Percentiles rank a stretch among this genome's conserved stretches.
Conservation (phyloP, 2,113 vertebrate genomes). For the Ailurus styani region DNA sequence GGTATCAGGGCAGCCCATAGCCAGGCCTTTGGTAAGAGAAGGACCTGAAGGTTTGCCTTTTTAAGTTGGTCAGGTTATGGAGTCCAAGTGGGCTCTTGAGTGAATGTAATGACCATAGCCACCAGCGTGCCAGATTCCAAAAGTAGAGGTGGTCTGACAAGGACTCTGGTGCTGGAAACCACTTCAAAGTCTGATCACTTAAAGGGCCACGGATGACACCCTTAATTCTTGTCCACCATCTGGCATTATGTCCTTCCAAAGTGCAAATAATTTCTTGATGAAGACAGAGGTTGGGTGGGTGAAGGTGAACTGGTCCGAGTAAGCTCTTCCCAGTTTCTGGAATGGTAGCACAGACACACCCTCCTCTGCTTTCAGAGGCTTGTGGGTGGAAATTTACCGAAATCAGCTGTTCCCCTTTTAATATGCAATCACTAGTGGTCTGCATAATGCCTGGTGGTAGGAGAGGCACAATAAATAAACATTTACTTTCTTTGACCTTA, state of each 20-base stretch:
- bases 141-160: neutral
- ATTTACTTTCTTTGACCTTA: no score
- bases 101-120: neutral
- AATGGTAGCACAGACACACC: neutral
- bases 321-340: neutral
- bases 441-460: neutral
- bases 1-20: neutral
- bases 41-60: neutral
- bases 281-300: neutral
- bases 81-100: neutral
- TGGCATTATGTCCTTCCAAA: neutral
- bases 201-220: neutral
- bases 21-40: neutral
- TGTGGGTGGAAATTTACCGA: neutral
- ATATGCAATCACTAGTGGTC: neutral
- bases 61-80: neutral
- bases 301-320: neutral
- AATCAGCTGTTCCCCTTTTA: neutral
- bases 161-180: neutral
- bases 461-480: neutral
- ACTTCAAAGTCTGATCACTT: neutral
- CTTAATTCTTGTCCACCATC: neutral
- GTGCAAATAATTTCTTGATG: neutral
- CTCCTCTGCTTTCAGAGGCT: neutral
- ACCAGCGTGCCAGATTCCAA: neutral